Conservation (phyloP, 2,888 invertebrate genomes). For the Chromoteleia sp. region DNA sequence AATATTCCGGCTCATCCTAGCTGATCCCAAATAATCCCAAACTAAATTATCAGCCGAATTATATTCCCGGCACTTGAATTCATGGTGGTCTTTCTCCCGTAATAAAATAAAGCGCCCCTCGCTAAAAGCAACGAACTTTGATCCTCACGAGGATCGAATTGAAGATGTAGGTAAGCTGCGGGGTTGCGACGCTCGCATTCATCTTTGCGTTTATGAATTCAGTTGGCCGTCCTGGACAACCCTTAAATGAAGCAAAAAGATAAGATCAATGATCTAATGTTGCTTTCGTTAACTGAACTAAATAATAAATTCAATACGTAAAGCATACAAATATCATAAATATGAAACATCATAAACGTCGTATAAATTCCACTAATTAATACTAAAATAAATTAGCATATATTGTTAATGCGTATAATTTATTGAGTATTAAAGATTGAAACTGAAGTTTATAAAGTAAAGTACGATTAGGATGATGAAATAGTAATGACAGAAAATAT, state of each 20-base stretch:
- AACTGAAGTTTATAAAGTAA: too few species aligned
- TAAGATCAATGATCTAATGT: conserved; percentile 14
- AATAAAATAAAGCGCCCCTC: conserved; percentile 58
- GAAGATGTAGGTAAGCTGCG: conserved; percentile 58
- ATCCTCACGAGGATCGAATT: conserved; percentile 62
- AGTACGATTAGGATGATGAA: too few species aligned
- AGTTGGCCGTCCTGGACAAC: conserved; percentile 33
- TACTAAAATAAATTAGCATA: too few species aligned
- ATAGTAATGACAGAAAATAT: too few species aligned
- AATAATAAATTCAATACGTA: too few species aligned
- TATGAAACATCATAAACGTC: too few species aligned
- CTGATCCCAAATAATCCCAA: conserved; percentile 53
- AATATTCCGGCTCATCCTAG: conserved; percentile 27
- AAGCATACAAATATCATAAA: too few species aligned
- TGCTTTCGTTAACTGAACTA: neutral
- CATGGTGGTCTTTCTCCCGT: conserved; percentile 47
- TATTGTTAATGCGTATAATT: too few species aligned
- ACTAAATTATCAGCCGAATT: conserved; percentile 62
- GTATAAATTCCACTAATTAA: too few species aligned
- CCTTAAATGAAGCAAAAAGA: conserved; percentile 18
- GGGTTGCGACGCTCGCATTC: conserved; percentile 55
- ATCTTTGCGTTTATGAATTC: conserved; percentile 56
- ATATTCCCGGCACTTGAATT: conserved; percentile 49
- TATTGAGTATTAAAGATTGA: too few species aligned
- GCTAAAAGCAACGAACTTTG: conserved; percentile 59